A percentile compares a stretch with the other conserved stretches of the same genome.
phyloP scores from a whole-genome alignment of 2,113 vertebrate species.

The Pampusana beccarii region DNA sequence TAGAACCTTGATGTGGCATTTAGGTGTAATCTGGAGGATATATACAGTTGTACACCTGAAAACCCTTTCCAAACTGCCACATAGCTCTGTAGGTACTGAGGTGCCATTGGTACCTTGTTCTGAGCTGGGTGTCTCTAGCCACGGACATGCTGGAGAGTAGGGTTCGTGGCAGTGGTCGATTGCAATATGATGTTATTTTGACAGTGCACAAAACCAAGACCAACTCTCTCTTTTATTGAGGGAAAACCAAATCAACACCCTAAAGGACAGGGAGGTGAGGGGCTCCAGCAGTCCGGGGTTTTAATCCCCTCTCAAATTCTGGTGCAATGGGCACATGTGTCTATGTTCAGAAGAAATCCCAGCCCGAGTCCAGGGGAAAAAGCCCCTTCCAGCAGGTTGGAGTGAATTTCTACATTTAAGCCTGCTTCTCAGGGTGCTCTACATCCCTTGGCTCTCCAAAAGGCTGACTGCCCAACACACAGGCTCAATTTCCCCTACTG shows the following conservation, averaged over 20 bases:
- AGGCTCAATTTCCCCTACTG: neutral
- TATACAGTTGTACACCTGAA: neutral
- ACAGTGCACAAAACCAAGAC: neutral
- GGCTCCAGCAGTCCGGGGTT: neutral
- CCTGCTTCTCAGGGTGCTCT: neutral
- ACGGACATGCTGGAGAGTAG: accelerated
- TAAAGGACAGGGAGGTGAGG: neutral
- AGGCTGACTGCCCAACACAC: neutral
- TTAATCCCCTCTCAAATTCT: neutral
- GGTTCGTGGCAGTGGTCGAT: accelerated
- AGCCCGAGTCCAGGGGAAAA: neutral
- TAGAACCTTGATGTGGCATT: neutral
- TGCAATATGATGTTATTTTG: neutral
- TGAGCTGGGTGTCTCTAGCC: neutral
- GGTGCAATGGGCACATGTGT: accelerated
- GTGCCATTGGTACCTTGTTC: accelerated
- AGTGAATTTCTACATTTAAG: neutral
- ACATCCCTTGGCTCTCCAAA: neutral
- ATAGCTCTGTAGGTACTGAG: no score
- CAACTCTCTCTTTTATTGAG: neutral
- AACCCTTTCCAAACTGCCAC: accelerated
- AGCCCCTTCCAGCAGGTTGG: neutral
- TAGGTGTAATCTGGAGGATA: neutral
- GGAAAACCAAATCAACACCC: neutral
- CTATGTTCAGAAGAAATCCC: neutral